A percentile compares a stretch with the other conserved stretches of the same genome.
These are phyloP conservation scores for Thumatha senex DNA, from an alignment of 2,888 invertebrate genomes.

Conservation along the genomic window DNA sequence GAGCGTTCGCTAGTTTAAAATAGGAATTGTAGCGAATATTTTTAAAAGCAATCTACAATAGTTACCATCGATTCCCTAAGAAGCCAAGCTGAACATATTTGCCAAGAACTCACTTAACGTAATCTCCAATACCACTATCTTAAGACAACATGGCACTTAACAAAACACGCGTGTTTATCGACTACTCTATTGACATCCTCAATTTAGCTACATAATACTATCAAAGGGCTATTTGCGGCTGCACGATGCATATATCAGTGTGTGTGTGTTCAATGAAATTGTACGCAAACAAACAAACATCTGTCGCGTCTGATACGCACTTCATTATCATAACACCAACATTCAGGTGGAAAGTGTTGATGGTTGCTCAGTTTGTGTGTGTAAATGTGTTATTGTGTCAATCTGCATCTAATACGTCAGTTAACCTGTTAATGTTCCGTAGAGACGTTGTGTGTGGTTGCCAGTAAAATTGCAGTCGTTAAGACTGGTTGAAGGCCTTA, in stretches of 20 bases:
- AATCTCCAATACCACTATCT: slow-evolving; percentile 3
- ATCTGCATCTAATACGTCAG: not conserved
- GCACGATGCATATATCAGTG: slow-evolving; percentile 9
- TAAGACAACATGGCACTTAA: slow-evolving; percentile 8
- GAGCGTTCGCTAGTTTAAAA: not conserved
- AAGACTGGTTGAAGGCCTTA: too few relatives aligned
- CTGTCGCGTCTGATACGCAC: slow-evolving; percentile 29
- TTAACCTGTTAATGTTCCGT: not conserved
- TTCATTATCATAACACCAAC: slow-evolving; percentile 37
- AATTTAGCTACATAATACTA: slow-evolving; percentile 4
- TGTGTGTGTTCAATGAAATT: slow-evolving; percentile 38
- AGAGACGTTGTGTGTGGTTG: not conserved
- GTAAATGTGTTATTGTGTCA: not conserved
- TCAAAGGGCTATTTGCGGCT: slow-evolving; percentile 13
- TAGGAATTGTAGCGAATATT: not conserved
- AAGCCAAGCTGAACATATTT: not conserved
- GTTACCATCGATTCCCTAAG: too few relatives aligned
- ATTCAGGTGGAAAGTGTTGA: slow-evolving; percentile 18
- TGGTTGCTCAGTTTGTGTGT: not conserved
- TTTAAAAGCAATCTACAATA: not conserved
- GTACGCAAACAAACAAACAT: slow-evolving; percentile 35
- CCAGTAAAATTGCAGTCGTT: not conserved
- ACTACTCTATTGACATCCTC: slow-evolving; percentile 2
- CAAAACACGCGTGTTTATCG: slow-evolving; percentile 6
- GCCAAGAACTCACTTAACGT: not conserved